Evolutionary conservation across 2,888 invertebrate genomes (phyloP), one percentile per base, ranked within the genome.

Genomic region (Nemotelus nigrinus): DNA sequence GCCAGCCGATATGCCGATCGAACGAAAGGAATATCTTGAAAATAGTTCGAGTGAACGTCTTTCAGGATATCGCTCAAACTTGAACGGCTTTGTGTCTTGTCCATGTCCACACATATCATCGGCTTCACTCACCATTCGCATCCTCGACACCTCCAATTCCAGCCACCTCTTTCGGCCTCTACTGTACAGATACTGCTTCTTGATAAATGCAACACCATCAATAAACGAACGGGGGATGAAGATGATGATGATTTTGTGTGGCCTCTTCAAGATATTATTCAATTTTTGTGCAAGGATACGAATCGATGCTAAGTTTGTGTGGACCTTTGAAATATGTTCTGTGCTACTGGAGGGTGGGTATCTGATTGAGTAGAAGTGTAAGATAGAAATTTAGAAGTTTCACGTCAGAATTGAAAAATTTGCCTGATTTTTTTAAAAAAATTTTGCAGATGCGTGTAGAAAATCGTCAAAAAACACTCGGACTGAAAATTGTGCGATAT

Each of bases 41-140:
- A 43, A 58, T 72, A 50, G 48, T 47, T 47, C 25, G 6, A 58
- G 41, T 39, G 72, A 81, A 82, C 80, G 81, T 81, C 80, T 81
- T 77, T 79, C 77, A 80, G 79, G 81, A 81, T 82, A 81, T 81
- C 81, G 81, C 79, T 82, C 81, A 81, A 80, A 80, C 60, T 67
- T 77, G 70, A 63, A 70, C 79, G 78, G 78, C 79, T 70, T 78
- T 75, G 60, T 80, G 78, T 80, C 80, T 81, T 80, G 81, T 81
- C 82, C 76, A 68, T 77, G 78, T 79, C 79, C 80, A 78, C 80
- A 80, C 81, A 74, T 58, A 79, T 79, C 80, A 80, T 78, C 80
- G 72, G 77, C 74, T 50, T 41, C 63, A 25, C 74, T 3, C 67
- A 67, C 57, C 50, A 44, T 43, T 8, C 10, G 43, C 64, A 64